These are phyloP conservation scores for Mus spicilegus DNA, from an alignment of 2,113 vertebrate genomes.

Conservation along the genomic window DNA sequence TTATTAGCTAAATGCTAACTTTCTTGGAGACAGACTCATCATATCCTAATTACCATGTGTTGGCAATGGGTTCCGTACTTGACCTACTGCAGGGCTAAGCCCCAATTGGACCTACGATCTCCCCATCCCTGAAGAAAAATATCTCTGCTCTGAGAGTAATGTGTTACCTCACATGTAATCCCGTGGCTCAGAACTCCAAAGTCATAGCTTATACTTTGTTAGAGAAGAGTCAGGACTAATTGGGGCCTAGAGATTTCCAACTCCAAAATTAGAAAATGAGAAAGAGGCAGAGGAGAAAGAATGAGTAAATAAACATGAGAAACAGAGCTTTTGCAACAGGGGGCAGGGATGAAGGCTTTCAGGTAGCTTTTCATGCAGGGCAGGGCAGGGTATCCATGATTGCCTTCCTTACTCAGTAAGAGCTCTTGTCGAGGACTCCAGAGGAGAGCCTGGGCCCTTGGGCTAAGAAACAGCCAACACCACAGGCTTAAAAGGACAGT, in stretches of 20 bases:
- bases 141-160: neutral
- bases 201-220: neutral
- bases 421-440: neutral
- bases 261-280: constrained; percentile 8
- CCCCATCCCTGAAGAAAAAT: neutral
- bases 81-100: neutral
- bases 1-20: neutral
- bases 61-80: neutral
- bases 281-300: neutral
- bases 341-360: neutral
- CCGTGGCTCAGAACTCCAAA: neutral
- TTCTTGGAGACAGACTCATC: neutral
- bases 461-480: neutral
- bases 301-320: neutral
- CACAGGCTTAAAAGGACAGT: neutral
- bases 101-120: fast-evolving
- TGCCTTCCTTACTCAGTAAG: neutral
- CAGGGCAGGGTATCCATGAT: neutral
- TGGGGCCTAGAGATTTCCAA: constrained; percentile 25
- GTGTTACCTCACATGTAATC: neutral
- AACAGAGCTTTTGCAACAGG: neutral
- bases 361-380: neutral
- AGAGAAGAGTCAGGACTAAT: constrained; percentile 23
- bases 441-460: fast-evolving
- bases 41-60: neutral